Evolutionary conservation across 2,797 vertebrate genomes (phyloP), one percentile per base, ranked within the genome.

Genomic region (Anguilla anguilla): DNA sequence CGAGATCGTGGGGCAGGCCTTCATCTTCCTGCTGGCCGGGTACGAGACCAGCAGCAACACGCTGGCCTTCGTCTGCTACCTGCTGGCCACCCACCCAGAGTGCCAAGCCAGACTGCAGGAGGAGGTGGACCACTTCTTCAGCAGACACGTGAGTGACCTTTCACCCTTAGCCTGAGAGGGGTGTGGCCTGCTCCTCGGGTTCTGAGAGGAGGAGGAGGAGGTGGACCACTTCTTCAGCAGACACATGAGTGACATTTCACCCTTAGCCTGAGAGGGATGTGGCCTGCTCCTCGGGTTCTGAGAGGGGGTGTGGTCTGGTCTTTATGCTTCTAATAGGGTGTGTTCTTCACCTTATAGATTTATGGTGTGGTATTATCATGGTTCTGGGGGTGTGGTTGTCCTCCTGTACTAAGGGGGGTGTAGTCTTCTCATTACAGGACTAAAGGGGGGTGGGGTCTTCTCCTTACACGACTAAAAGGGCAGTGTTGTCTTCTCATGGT

Each of bases 41-140:
- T 98, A 98, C 0, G 97, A 99, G 94, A 98, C 98, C 49, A 95
- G 96, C 92, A 97, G 97, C 87, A 99, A 95, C 94, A 96, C 97
- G 0, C 93, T 99, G 79, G 97, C 94, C 55, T 98, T 99, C 39
- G 91, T 95, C 91, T 98, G 97, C 2, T 98, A 98, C 95, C 94
- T 99, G 64, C 94, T 99, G 92, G 98, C 98, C 86, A 93, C 95
- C 83, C 87, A 99, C 90, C 96, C 96, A 0, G 94, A 97, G 6
- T 97, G 97, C 91, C 98, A 99, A 89, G 86, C 94, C 89, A 96
- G 86, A 90, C 92, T 98, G 0, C 96, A 98, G 88, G 91, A 72
- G 35, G 98, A 99, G 89, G 94, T 99, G 83, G 97, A 99, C 2
- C 86, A 92, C 0, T 99, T 99, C 94, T 96, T 94, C 86, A 91